Conservation (phyloP, 1,140 invertebrate genomes). For the Ceratosolen fusciceps region DNA sequence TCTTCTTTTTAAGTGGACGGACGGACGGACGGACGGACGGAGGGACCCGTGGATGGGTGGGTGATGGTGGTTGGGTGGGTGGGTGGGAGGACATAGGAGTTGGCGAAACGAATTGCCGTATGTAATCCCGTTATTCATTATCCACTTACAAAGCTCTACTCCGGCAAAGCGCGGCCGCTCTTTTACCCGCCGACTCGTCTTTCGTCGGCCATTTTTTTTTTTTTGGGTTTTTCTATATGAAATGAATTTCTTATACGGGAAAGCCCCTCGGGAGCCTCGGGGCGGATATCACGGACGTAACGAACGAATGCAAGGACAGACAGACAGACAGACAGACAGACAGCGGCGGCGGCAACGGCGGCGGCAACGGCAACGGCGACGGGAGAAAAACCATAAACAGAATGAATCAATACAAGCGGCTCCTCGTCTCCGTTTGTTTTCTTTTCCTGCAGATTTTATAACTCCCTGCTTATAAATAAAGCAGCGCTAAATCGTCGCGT, state of each 20-base stretch:
- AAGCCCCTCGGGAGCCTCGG: no score
- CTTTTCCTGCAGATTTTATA: constrained; percentile 21
- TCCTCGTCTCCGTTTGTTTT: background rate
- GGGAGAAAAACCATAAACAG: background rate
- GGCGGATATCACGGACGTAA: no score
- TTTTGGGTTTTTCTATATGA: no score
- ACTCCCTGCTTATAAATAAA: constrained; percentile 5
- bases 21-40: no score
- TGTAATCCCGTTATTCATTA: background rate
- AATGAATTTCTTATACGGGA: no score
- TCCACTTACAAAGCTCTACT: background rate
- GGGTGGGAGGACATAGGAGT: no score
- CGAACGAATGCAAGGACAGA: no score
- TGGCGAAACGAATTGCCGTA: no score
- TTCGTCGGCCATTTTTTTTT: background rate
- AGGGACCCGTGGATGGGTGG: no score
- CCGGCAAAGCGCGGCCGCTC: background rate
- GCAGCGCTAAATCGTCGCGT: background rate
- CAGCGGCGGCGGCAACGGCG: background rate
- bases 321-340: no score
- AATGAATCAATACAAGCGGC: background rate
- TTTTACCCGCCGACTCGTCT: background rate
- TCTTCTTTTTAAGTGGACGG: no score
- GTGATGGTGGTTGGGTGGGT: no score
- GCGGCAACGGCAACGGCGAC: background rate